These are phyloP conservation scores for Hyposoter dolosus DNA, from an alignment of 2,888 invertebrate species.

Conservation along the genomic window DNA sequence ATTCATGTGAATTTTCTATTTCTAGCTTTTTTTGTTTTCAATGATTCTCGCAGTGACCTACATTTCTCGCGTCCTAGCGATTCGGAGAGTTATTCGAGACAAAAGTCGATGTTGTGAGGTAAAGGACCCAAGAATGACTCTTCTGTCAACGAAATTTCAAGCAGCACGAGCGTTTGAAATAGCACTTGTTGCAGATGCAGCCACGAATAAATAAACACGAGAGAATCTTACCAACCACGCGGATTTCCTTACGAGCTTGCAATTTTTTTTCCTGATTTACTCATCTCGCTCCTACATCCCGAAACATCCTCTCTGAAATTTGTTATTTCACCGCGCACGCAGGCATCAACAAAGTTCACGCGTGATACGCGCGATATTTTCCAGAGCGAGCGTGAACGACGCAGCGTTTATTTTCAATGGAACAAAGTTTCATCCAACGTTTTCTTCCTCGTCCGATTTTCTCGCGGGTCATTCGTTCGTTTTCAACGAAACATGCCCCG, in stretches of 20 bases:
- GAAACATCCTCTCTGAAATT: slow-evolving; percentile 42
- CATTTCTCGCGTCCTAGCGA: neutral
- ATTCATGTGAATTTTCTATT: too few species aligned
- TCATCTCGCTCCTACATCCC: neutral
- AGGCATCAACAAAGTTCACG: slow-evolving; percentile 32
- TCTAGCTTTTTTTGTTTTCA: neutral
- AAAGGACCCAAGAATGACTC: slow-evolving; percentile 48
- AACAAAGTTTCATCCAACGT: neutral
- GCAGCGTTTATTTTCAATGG: neutral
- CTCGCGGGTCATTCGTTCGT: neutral
- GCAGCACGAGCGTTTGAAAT: slow-evolving; percentile 15
- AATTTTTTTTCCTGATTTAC: slow-evolving; percentile 37
- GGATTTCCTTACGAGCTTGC: slow-evolving; percentile 12
- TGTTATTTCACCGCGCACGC: slow-evolving; percentile 30
- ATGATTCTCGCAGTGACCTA: neutral
- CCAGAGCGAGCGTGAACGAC: neutral
- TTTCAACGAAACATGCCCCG: neutral
- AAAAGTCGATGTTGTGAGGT: neutral
- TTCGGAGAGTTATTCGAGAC: neutral
- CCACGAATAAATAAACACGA: slow-evolving; percentile 49
- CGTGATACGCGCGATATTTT: slow-evolving; percentile 24
- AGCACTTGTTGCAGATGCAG: slow-evolving; percentile 13
- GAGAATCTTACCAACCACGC: slow-evolving; percentile 2
- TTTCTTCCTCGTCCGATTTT: neutral
- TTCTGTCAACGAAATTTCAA: slow-evolving; percentile 70